Evolutionary conservation across 2,888 invertebrate genomes (phyloP), one percentile per base, ranked within the genome.

Genomic region (Yponomeuta malinellus): DNA sequence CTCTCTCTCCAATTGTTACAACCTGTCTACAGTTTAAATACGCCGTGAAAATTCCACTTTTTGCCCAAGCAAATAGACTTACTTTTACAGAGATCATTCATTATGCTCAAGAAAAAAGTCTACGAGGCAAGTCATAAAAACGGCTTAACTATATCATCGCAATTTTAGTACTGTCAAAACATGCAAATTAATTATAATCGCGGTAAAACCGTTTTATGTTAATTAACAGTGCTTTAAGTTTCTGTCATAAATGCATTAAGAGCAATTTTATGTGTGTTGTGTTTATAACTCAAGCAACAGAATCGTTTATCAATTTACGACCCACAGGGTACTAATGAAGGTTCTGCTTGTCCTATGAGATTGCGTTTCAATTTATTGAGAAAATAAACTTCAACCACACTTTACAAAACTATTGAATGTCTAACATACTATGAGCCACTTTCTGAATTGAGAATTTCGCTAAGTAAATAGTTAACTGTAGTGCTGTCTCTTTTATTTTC

Each of bases 1-100:
- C 78, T 76, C 75, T 76, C 75, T 33, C 67, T 65, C 52, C 52
- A 59, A 65, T 65, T 65, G 65, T 65, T 65, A 59, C 52, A 59
- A 59, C 52, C 52, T 59, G 52, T 59, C 52, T 59, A 59, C 52
- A 59, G 15, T 59, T 1, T 59, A 59, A 65, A 65, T 65, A 31
- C 10, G 15, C 65, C 33, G 65, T 65, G 29, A 65, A 65, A 43
- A 59, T 59, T 59, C 52, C 52, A 59, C 52, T 59, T 59, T 59
- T 59, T 59, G 52, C 15, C 15, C 52, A 12, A 15, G 15, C 52
- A 59, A 59, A 59, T 15, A 15, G 15, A 15, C 52, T 15, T 59
- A 10, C 10, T 52, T 52, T 52, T 52, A 15, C 15, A 59, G 52
- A 59, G 52, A 59, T 59, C 52, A 59, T 59, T 59, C 52, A 59